Evolutionary conservation across 1,140 invertebrate species (phyloP).

Genomic region (Acyrthosiphon pisum): DNA sequence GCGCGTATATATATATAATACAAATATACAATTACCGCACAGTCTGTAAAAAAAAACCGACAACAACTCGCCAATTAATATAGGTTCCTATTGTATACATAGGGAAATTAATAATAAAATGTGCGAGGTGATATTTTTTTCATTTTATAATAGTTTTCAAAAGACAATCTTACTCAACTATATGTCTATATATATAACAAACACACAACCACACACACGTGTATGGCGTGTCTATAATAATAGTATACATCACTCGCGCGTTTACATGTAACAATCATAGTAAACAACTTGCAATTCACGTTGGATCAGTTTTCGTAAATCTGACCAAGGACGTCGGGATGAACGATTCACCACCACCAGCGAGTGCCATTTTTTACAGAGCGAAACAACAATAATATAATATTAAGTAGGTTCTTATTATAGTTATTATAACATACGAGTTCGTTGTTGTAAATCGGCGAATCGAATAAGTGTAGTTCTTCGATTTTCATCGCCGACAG

Average conservation of each 20-base stretch:
- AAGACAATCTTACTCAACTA: background rate
- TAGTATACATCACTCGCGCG: no score
- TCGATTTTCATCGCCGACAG: background rate
- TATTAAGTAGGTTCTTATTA: background rate
- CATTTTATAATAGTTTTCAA: constrained; percentile 6
- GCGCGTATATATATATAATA: background rate
- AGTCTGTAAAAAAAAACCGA: background rate
- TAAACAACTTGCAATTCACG: constrained; percentile 20
- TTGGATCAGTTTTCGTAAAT: constrained; percentile 23
- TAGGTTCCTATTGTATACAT: background rate
- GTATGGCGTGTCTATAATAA: no score
- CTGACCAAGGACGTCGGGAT: constrained; percentile 2
- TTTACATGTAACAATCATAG: background rate
- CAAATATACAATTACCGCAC: background rate
- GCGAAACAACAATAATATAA: background rate
- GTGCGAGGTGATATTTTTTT: background rate
- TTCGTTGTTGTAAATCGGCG: background rate
- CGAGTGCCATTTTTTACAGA: background rate
- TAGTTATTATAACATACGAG: background rate
- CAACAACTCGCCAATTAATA: background rate
- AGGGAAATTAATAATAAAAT: background rate
- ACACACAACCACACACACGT: background rate
- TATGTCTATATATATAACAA: background rate
- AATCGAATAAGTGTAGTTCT: background rate
- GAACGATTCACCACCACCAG: background rate